Percentiles rank a stretch among this genome's conserved stretches.
Conservation (phyloP, 2,797 vertebrate genomes). For the Galago senegalensis region DNA sequence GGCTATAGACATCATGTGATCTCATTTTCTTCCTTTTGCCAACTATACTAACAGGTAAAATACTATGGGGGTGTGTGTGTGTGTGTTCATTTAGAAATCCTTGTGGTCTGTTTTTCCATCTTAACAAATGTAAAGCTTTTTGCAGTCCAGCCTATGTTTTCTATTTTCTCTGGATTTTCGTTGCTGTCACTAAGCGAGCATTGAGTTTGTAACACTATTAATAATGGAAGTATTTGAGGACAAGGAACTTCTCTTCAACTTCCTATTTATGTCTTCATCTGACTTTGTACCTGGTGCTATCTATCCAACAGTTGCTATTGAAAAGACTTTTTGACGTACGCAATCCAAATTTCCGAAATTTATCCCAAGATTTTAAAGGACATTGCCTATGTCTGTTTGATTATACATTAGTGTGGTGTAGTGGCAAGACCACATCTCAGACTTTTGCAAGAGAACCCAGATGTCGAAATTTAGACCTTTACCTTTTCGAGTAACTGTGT, state of each 20-base stretch:
- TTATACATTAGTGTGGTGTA: not conserved
- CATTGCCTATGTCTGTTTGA: not conserved
- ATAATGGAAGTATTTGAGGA: not conserved
- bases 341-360: not conserved
- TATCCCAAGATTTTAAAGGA: not conserved
- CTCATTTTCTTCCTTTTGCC: not conserved
- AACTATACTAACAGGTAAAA: not conserved
- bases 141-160: not conserved
- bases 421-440: not conserved
- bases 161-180: slow-evolving; percentile 18
- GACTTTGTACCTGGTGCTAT: not conserved
- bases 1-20: not conserved
- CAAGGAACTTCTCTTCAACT: not conserved
- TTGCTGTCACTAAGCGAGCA: not conserved
- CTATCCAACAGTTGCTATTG: not conserved
- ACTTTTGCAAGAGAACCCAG: not conserved
- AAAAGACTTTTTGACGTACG: not conserved
- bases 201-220: not conserved
- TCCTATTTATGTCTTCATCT: not conserved
- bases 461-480: slow-evolving; percentile 23
- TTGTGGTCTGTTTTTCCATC: not conserved
- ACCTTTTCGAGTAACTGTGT: not conserved
- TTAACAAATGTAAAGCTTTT: slow-evolving; percentile 9
- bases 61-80: not conserved
- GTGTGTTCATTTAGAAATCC: not conserved